Base-by-base conservation (phyloP, 2,797 vertebrate species). In the Otolemur crassicaudatus region DNA sequence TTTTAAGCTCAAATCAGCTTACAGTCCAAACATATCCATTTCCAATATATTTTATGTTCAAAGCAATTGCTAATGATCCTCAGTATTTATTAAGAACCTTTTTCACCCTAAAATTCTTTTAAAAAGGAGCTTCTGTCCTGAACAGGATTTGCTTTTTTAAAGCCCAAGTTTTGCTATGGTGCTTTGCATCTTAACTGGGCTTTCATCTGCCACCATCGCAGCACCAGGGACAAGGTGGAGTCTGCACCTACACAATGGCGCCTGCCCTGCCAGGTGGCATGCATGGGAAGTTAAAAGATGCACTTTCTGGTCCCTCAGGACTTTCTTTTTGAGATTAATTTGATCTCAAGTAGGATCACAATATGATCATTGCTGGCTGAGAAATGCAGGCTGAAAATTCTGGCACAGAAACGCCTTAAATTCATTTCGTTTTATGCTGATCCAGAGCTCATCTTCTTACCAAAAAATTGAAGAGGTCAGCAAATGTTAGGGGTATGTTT, bases 401-500 rank as follows among this genome's bases (percentile, higher is more conserved):
- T 97, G 46, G 81, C 73, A 61, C 79, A 84, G 67, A 79, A 58
- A 91, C 9, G 22, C 43, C 40, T 95, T 95, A 53, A 61, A 96
- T 72, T 93, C 83, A 20, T 9, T 95, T 93, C 31, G 20, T 95
- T 96, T 87, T 87, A 97, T 94, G 53, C 23, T 94, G 93, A 60
- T 96, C 63, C 87, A 34, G 75, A 96, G 10, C 5, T 96, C 60
- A 91, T 92, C 17, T 40, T 97, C 20, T 83, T 92, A 92, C 0
- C 25, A 5, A 40, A 67, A 87, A 97, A 95, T 95, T 0, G 0
- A 97, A 96, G 49, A 91, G 27, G 93, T 88, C 49, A 98, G 92
- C 97, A 98, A 97, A 96, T 58, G 25, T 20, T 5, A 1, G 90
- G 67, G 60, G 40, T 43, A 53, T 88, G n/a, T 77, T 95, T 97